phyloP scores from a whole-genome alignment of 2,797 vertebrate species.

The Sebastes flavidus region DNA sequence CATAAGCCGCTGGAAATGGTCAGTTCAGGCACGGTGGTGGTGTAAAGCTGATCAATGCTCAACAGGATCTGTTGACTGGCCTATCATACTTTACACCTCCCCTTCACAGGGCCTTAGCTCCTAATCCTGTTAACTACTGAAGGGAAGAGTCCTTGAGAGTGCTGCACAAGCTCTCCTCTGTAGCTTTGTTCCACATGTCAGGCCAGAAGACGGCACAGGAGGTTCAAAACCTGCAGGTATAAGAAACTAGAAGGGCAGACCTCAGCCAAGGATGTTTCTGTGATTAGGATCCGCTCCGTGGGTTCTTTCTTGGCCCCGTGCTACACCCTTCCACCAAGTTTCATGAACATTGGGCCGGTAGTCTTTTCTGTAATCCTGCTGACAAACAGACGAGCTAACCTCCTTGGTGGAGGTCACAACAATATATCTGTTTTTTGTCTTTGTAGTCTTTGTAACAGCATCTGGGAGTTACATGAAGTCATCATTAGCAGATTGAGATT shows the following conservation, averaged over 20 bases:
- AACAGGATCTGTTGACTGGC: slow-evolving; percentile 47
- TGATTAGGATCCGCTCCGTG: not conserved
- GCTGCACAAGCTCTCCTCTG: slow-evolving; percentile 24
- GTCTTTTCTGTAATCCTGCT: not conserved
- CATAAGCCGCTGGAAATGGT: slow-evolving; percentile 40
- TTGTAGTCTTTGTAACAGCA: not conserved
- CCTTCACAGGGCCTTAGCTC: slow-evolving; percentile 47
- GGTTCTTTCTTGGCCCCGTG: no score
- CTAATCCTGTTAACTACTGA: slow-evolving; percentile 74
- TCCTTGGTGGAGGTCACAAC: not conserved
- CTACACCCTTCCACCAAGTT: not conserved
- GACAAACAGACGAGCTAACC: not conserved
- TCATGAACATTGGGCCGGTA: not conserved
- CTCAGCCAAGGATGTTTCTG: not conserved
- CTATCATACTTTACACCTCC: slow-evolving; percentile 57
- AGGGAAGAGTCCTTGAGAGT: slow-evolving; percentile 63
- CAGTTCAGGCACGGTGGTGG: slow-evolving; percentile 13
- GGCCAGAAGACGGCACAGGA: not conserved
- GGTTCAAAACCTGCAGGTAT: not conserved
- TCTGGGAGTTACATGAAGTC: not conserved
- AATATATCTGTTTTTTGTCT: not conserved
- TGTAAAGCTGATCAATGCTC: slow-evolving; percentile 67
- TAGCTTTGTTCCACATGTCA: slow-evolving; percentile 34
- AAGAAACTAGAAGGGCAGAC: not conserved
- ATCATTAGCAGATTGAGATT: not conserved